Evolutionary conservation across 2,888 invertebrate species (phyloP).

Genomic region (Acanthosepion esculentum): DNA sequence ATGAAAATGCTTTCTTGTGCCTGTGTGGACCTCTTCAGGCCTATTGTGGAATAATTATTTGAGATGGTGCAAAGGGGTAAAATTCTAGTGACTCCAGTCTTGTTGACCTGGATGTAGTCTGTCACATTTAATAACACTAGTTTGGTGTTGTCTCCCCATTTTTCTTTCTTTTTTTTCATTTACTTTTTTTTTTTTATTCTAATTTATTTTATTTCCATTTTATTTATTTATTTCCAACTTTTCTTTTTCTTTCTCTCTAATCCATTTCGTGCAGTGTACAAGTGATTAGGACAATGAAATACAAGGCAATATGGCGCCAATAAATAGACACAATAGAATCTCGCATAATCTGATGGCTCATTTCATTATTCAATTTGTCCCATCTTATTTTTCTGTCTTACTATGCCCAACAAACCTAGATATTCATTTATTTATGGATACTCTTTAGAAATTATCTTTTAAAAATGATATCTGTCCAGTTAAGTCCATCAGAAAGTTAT

Average conservation of each 20-base stretch:
- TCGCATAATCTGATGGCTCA: neutral
- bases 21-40: slow-evolving; percentile 33
- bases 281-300: neutral
- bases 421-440: slow-evolving; percentile 20
- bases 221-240: neutral
- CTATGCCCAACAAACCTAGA: neutral
- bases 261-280: neutral
- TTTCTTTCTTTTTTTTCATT: neutral
- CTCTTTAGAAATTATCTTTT: neutral
- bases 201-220: slow-evolving; percentile 22
- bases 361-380: slow-evolving; percentile 33
- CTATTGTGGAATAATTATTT: neutral
- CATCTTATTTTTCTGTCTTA: neutral
- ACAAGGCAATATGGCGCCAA: slow-evolving; percentile 8
- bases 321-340: neutral
- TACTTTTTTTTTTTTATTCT: neutral
- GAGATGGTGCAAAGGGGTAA: neutral
- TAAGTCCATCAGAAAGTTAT: neutral
- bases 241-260: neutral
- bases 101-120: neutral
- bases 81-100: neutral
- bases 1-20: neutral
- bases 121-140: neutral
- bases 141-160: neutral
- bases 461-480: neutral